Conservation (phyloP, 2,888 invertebrate genomes). For the Spodoptera exigua region DNA sequence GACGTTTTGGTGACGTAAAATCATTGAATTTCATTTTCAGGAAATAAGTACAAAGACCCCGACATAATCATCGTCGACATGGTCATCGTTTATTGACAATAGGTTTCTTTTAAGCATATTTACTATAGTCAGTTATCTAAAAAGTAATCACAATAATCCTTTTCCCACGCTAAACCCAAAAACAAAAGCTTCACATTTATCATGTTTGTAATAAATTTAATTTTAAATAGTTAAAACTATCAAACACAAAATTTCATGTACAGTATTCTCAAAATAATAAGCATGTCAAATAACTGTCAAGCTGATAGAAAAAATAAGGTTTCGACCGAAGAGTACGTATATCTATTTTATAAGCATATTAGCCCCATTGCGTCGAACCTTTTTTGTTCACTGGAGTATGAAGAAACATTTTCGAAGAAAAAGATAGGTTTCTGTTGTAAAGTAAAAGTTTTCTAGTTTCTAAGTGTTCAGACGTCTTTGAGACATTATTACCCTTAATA, state of each 20-base stretch:
- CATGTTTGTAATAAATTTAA: conserved; percentile 10
- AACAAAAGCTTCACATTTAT: conserved; percentile 15
- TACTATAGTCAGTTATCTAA: too few relatives aligned
- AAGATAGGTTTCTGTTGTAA: neutral
- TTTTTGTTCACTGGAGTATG: conserved; percentile 18
- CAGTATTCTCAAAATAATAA: neutral
- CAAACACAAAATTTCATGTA: neutral
- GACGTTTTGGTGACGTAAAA: too few relatives aligned
- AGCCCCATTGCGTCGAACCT: conserved; percentile 26
- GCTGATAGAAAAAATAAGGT: neutral
- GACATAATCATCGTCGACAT: too few relatives aligned
- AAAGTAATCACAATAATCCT: conserved; percentile 39
- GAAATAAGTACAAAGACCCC: too few relatives aligned
- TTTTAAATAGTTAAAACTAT: too few relatives aligned
- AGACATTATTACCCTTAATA: conserved; percentile 22
- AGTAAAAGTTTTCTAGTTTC: conserved; percentile 3
- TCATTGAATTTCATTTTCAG: too few relatives aligned
- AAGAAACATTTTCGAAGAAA: conserved; percentile 7
- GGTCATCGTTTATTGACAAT: too few relatives aligned
- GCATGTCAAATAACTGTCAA: neutral
- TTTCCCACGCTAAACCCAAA: conserved; percentile 20
- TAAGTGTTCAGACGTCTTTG: neutral
- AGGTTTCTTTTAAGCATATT: too few relatives aligned
- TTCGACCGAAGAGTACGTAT: conserved; percentile 6
- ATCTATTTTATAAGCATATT: conserved; percentile 1